Conservation (phyloP, 2,113 vertebrate species). For the Xiphophorus hellerii region DNA sequence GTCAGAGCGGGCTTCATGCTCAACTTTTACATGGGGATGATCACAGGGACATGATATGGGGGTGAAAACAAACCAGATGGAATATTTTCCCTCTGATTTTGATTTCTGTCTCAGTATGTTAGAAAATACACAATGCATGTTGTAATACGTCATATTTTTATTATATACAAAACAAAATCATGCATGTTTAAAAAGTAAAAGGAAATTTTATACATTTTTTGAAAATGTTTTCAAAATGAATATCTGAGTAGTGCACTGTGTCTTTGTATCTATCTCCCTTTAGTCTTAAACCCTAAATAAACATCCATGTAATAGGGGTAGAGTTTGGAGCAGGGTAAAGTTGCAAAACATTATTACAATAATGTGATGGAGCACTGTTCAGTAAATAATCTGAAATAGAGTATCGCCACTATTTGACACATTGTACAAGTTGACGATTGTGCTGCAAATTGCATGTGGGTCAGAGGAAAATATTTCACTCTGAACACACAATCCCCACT, state of each 20-base stretch:
- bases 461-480: too few species aligned
- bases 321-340: too few species aligned
- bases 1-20: constrained; percentile 12
- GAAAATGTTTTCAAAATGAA: too few species aligned
- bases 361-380: too few species aligned
- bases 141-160: background rate
- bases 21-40: constrained; percentile 21
- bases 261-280: background rate
- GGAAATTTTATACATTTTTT: background rate
- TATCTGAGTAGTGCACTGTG: background rate
- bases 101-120: background rate
- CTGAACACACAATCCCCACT: too few species aligned
- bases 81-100: constrained; percentile 10
- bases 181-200: background rate
- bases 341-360: too few species aligned
- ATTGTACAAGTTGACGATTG: too few species aligned
- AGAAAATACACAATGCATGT: background rate
- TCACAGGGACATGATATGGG: constrained; percentile 2
- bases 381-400: too few species aligned
- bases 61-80: background rate
- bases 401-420: too few species aligned
- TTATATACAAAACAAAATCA: background rate
- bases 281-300: background rate
- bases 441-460: too few species aligned
- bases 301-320: background rate